phyloP scores from a whole-genome alignment of 2,113 vertebrate genomes.

The Callocephalon fimbriatum region DNA sequence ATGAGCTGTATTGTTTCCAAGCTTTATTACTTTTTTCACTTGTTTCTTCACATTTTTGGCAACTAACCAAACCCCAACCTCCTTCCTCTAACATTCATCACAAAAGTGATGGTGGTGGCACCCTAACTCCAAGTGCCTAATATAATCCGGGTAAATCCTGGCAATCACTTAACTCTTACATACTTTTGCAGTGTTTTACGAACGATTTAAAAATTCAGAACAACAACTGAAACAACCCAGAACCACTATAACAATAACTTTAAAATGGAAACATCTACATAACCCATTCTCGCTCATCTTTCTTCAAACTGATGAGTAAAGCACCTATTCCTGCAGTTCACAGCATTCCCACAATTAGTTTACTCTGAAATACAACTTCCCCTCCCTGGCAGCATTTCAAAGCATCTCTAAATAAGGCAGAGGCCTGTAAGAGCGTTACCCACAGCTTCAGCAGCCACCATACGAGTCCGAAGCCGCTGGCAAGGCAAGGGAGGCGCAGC shows the following conservation, averaged over 20 bases:
- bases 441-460: not conserved
- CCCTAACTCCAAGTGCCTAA: not conserved
- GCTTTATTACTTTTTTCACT: not conserved
- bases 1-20: not conserved
- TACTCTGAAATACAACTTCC: fast-evolving
- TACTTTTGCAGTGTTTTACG: fast-evolving
- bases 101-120: fast-evolving
- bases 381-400: not conserved
- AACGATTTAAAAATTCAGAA: fast-evolving
- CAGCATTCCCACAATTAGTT: fast-evolving
- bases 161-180: not conserved
- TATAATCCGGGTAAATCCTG: fast-evolving
- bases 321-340: not conserved
- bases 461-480: fast-evolving
- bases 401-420: fast-evolving
- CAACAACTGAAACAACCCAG: not conserved
- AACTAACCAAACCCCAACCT: not conserved
- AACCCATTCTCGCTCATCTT: not conserved
- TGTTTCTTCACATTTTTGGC: not conserved
- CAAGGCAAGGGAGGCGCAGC: fast-evolving
- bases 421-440: not conserved
- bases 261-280: fast-evolving
- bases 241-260: not conserved
- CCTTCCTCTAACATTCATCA: not conserved
- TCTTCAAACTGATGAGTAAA: fast-evolving